Evolutionary conservation across 2,888 invertebrate genomes (phyloP), one percentile per base, ranked within the genome.

Genomic region (Rotaria magnacalcarata): DNA sequence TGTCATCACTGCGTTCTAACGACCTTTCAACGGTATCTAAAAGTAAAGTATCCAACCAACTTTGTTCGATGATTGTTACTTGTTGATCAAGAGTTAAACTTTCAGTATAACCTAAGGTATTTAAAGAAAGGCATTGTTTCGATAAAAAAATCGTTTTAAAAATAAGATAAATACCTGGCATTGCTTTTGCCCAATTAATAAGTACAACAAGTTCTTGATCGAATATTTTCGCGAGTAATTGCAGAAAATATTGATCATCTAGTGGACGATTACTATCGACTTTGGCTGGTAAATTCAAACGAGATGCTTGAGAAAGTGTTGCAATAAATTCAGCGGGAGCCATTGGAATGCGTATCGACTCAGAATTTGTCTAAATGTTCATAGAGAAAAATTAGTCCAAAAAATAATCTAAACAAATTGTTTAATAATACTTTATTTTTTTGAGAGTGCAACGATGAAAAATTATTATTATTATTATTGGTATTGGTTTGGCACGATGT

Each of bases 171-270:
- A 19, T 67, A 67, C 67, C 90, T 87, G 90, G 90, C 34, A 90
- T 89, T 88, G 89, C 89, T 87, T 90, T 90, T 6, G 90, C 90
- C 90, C 90, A 90, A 88, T 89, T 89, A 58, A 90, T 90, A 16
- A 90, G 88, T 87, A 89, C 89, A n/a, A 90, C 89, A n/a, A 90
- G 89, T 87, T 90, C 90, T 74, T 89, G 88, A 87, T 90, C 90
- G 19, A 89, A 89, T 47, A 90, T 88, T 87, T 89, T 89, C 21
- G 84, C 86, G 21, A 86, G 52, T 43, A 86, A 50, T 52, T 86
- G 86, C 11, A 80, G 47, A 80, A 80, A 80, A 47, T 80, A 80
- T 47, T 80, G 43, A 43, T 80, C 80, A 80, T 43, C 34, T 47
- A 80, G 34, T 80, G 24, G 80, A 4, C 47, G 43, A n/a, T 11